phyloP scores from a whole-genome alignment of 1,140 invertebrate genomes.

The Pectinophora gossypiella region DNA sequence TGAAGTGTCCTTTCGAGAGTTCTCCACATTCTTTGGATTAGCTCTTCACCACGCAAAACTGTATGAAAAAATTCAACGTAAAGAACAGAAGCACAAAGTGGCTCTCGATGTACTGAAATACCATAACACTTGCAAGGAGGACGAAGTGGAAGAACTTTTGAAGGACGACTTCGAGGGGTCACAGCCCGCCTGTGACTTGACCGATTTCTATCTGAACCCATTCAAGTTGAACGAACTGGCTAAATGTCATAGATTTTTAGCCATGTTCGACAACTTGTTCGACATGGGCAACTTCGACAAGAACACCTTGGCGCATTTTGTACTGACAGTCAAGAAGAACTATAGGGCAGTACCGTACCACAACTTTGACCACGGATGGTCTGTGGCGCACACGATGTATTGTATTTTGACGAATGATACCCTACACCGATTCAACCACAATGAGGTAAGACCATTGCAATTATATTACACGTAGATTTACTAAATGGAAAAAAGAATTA shows the following conservation, averaged over 20 bases:
- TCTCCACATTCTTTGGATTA: constrained; percentile 90
- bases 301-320: constrained; percentile 81
- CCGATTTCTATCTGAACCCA: constrained; percentile 84
- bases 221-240: constrained; percentile 81
- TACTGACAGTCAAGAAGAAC: constrained; percentile 89
- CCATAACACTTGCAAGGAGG: constrained; percentile 86
- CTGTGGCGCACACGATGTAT: constrained; percentile 90
- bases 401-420: constrained; percentile 79
- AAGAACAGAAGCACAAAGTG: constrained; percentile 90
- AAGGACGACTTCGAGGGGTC: constrained; percentile 32
- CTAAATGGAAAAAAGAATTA: no score
- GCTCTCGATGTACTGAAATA: constrained; percentile 90
- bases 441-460: constrained; percentile 52
- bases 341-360: constrained; percentile 89
- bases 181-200: constrained; percentile 48
- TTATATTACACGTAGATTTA: no score
- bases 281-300: constrained; percentile 77
- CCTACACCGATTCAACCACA: constrained; percentile 37
- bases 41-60: constrained; percentile 90
- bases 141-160: constrained; percentile 77
- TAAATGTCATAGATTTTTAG: constrained; percentile 83
- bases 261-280: constrained; percentile 89
- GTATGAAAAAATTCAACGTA: constrained; percentile 88
- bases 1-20: constrained; percentile 89
- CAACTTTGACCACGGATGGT: constrained; percentile 92